phyloP scores from a whole-genome alignment of 2,888 invertebrate genomes.

The Ceramica pisi region DNA sequence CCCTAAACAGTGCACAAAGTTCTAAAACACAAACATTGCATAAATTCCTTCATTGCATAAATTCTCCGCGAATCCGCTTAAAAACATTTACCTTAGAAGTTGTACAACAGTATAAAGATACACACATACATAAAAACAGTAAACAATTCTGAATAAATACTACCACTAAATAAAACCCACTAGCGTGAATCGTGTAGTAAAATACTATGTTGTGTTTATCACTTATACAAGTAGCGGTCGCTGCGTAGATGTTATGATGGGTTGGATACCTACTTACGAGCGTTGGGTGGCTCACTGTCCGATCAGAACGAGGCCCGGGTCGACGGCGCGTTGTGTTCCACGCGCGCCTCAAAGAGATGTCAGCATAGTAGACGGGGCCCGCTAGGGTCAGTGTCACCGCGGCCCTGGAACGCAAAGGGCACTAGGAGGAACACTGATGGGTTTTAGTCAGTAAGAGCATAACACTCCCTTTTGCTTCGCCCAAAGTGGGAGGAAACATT shows the following conservation, averaged over 20 bases:
- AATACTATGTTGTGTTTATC: conserved; percentile 41
- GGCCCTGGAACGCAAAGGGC: too few relatives aligned
- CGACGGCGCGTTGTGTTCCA: too few relatives aligned
- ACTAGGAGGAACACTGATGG: too few relatives aligned
- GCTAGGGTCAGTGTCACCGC: too few relatives aligned
- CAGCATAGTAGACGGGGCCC: too few relatives aligned
- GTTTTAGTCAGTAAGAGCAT: too few relatives aligned
- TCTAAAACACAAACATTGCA: neutral
- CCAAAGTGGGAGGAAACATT: too few relatives aligned
- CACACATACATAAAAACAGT: conserved; percentile 23
- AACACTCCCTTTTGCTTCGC: too few relatives aligned
- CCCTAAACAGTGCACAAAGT: neutral
- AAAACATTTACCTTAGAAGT: neutral
- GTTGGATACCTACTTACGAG: neutral
- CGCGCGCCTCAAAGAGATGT: too few relatives aligned
- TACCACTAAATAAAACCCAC: conserved; percentile 20
- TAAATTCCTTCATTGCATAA: neutral
- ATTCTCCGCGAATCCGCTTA: neutral
- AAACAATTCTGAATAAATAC: conserved; percentile 21
- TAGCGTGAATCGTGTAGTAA: conserved; percentile 25
- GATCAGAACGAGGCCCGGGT: too few relatives aligned
- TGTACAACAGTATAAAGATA: conserved; percentile 6
- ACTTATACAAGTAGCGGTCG: neutral
- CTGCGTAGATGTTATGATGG: neutral
- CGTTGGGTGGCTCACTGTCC: too few relatives aligned